These are phyloP conservation scores for Pyrgilauda ruficollis DNA, from an alignment of 2,113 vertebrate species.

Conservation along the genomic window DNA sequence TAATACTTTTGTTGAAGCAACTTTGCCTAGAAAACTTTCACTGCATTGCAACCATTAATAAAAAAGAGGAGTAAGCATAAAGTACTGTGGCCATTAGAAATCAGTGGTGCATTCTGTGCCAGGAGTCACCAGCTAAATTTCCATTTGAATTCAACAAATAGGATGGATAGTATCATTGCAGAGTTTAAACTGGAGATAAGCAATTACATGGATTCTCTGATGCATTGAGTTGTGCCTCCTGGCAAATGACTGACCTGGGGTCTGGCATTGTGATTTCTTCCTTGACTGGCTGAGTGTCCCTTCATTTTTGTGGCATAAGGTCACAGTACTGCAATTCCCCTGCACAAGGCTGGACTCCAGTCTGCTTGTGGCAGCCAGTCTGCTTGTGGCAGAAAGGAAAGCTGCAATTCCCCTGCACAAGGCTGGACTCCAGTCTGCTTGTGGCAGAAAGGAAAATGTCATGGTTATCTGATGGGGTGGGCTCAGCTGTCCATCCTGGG, in stretches of 20 bases:
- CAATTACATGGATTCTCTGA: background rate
- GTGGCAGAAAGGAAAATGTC: background rate
- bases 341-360: background rate
- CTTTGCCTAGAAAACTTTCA: background rate
- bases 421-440: background rate
- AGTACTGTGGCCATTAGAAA: background rate
- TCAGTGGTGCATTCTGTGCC: background rate
- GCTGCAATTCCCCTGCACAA: background rate
- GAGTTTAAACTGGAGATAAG: background rate
- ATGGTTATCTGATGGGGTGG: rapidly evolving
- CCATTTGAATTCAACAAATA: background rate
- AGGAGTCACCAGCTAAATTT: background rate
- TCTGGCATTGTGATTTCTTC: background rate
- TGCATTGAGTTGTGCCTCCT: background rate
- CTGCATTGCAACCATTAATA: background rate
- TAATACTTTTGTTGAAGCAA: background rate
- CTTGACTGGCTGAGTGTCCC: rapidly evolving
- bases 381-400: background rate
- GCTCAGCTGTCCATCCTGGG: background rate
- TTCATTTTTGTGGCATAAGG: background rate
- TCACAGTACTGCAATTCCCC: background rate
- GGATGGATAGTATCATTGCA: rapidly evolving
- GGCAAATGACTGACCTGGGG: background rate
- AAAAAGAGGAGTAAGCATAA: background rate
- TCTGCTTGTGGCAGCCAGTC: background rate